Base-by-base conservation (phyloP, 2,797 vertebrate species). In the Spinus pinus region DNA sequence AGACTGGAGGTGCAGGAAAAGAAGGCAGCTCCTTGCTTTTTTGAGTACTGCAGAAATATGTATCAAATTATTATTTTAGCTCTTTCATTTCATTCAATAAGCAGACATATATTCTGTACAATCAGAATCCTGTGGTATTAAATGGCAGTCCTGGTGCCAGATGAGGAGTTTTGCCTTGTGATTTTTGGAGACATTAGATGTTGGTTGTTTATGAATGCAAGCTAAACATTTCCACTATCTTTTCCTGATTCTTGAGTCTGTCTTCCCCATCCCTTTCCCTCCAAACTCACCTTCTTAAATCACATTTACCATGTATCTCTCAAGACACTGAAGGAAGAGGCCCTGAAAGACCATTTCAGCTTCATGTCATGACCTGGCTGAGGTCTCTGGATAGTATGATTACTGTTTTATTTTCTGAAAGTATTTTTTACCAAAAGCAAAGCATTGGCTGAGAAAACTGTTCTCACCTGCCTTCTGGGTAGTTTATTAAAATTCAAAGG, bases 401-500 rank as follows among this genome's bases (percentile, higher is more conserved):
- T 69, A 23, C 20, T 50, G 9, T 37, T 66, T 82, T 71, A 30
- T 47, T 42, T 85, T 88, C 57, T 72, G 41, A 81, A 90, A 81
- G 37, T 11, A 42, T 89, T 95, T 80, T 92, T 89, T 61, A 39
- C 58, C 17, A 49, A 89, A 90, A 90, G 11, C 9, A n/a, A 70
- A 69, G 25, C 20, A 65, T 0, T 72, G 42, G n/a, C 30, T 74
- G 44, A 71, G 75, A 64, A 90, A 88, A 89, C 44, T 79, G 9
- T 67, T 90, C 47, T 54, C 47, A 86, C 17, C 53, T 95, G 46
- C 80, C 90, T 88, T 79, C 88, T 92, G 60, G 56, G 67, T 81
- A 89, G 42, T 64, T 66, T 80, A 94, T 91, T 93, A 95, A 84
- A 85, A 95, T 95, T 86, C 75, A 69, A 53, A 88, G 71, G 20